Evolutionary conservation across 2,113 vertebrate species (phyloP), one percentile per base, ranked within the genome.

Genomic region (Tinamus guttatus): DNA sequence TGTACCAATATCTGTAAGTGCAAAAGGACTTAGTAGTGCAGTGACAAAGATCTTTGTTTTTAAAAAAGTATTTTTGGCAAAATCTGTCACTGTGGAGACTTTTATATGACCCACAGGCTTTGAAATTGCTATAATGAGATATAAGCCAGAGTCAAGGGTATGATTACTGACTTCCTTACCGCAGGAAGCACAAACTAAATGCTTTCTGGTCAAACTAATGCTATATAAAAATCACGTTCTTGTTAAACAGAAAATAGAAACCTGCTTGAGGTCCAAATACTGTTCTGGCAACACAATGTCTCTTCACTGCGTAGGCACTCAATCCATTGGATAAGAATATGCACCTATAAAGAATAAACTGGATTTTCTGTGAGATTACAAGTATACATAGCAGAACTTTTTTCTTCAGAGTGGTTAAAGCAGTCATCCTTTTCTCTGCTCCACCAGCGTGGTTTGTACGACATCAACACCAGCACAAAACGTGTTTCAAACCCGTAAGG

Each of bases 91-190:
- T 58, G 54, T 32, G 54, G 54, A 32, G 16, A 54, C 27, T 18
- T 58, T 58, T 58, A 32, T 56, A 87, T 69, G 52, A 93, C 41
- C 40, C 52, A 41, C 47, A 67, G 78, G 69, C 68, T 90, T 97
- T 87, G 83, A 91, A 97, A 96, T 93, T 93, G 91, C n/a, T 95
- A 49, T 36, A 30, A n/a, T 81, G 40, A 87, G 49, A 74, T 89
- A 65, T 12, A 95, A 94, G 25, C 54, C 71, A 71, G 58, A 87
- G 36, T 62, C 62, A 87, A 97, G 94, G 68, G 16, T 88, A 64
- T 80, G 69, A 97, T 96, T 95, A 97, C 54, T 67, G 88, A 95
- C 88, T 96, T 96, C 65, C 78, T 92, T 92, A 63, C 51, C 75
- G 85, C 65, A 89, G 77, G 91, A 95, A 94, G 56, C 38, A 85